phyloP scores from a whole-genome alignment of 2,888 invertebrate species.

The Noctua janthina region DNA sequence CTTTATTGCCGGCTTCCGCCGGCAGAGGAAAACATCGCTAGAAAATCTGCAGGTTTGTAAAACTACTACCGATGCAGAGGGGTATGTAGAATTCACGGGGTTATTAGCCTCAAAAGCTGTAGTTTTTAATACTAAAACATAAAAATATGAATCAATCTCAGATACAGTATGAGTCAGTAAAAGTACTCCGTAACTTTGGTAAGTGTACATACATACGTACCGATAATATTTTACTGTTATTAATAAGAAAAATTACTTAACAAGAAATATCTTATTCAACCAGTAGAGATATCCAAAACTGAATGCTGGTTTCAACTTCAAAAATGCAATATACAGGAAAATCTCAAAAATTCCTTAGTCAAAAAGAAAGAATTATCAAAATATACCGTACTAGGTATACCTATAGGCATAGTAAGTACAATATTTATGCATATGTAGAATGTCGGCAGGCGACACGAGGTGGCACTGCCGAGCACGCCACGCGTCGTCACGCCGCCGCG shows the following conservation, averaged over 20 bases:
- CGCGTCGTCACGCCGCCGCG: conserved; percentile 73
- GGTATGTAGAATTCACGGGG: conserved; percentile 1
- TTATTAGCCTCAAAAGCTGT: conserved; percentile 2
- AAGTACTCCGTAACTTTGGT: neutral
- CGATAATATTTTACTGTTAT: neutral
- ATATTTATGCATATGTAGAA: conserved; percentile 83
- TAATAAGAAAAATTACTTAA: neutral
- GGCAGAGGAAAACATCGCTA: conserved; percentile 47
- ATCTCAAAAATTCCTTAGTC: neutral
- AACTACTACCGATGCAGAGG: conserved; percentile 27
- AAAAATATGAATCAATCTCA: neutral
- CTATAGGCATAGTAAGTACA: conserved; percentile 36
- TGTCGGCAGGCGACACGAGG: conserved; percentile 75
- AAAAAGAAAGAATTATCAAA: neutral
- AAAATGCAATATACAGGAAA: neutral
- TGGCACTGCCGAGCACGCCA: conserved; percentile 73
- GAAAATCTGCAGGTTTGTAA: conserved; percentile 53
- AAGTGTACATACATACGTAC: too few relatives aligned
- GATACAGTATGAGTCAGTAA: neutral
- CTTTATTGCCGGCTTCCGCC: conserved; percentile 51
- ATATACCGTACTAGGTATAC: conserved; percentile 9
- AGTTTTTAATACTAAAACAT: neutral
- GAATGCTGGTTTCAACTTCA: neutral
- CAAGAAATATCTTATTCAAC: neutral
- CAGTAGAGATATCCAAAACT: neutral